Conservation (phyloP, 2,797 vertebrate species). For the Gadopsis bispinosus region DNA sequence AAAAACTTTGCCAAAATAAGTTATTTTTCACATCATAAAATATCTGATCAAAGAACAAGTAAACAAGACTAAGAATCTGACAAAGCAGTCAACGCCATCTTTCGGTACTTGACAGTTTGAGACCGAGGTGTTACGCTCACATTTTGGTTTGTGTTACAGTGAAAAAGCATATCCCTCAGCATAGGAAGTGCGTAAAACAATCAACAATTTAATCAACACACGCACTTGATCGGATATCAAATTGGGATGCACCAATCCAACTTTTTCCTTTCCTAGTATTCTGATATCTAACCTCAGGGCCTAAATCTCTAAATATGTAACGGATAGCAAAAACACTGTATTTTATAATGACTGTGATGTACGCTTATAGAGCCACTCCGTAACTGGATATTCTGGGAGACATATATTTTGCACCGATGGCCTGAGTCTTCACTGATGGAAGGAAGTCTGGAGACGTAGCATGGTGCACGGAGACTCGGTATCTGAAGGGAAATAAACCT, state of each 20-base stretch:
- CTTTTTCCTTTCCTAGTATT: background rate
- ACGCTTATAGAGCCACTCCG: constrained; percentile 19
- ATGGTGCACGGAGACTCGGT: background rate
- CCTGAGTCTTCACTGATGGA: background rate
- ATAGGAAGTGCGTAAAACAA: background rate
- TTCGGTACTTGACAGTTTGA: background rate
- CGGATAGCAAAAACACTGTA: background rate
- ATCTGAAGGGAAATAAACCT: constrained; percentile 1
- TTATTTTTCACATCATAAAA: background rate
- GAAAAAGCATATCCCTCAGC: background rate
- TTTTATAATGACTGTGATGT: background rate
- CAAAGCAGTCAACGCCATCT: background rate
- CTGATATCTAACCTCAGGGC: background rate
- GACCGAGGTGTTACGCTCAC: background rate
- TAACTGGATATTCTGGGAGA: constrained; percentile 26
- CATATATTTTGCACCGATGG: too few species aligned
- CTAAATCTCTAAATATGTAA: too few species aligned
- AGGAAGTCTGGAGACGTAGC: background rate
- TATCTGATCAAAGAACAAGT: background rate
- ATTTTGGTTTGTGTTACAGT: too few species aligned
- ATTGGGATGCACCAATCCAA: background rate
- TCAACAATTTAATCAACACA: too few species aligned
- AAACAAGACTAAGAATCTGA: background rate
- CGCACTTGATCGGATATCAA: background rate
- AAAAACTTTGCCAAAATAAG: background rate